Base-by-base conservation (phyloP, 2,113 vertebrate genomes). In the Corythoichthys intestinalis region DNA sequence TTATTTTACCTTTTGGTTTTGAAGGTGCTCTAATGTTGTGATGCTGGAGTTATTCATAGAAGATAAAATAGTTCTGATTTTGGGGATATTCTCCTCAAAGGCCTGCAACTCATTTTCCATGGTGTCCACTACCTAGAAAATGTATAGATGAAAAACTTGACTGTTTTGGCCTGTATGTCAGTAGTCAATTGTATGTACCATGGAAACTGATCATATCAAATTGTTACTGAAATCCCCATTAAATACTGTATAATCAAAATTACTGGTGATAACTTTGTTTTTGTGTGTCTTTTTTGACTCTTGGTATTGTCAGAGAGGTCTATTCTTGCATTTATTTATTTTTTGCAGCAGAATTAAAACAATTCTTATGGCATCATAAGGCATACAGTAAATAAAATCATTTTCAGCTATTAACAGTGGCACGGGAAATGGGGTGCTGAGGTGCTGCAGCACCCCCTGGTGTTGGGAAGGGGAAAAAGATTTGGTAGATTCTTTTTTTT, bases 41-140 rank as follows among this genome's bases (percentile, higher is more conserved):
- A 94, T 89, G 50, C 92, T 86, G 62, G 92, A 72, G 41, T 93
- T 81, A 59, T 96, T 93, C 77, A 93, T 81, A 37, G 94, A 93
- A 60, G 93, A 93, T 58, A 98, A 81, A 76, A 97, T 94, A 0
- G 85, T 81, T 87, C 85, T 92, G 80, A 98, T 96, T 88, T 95
- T 94, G 1, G 81, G 82, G 66, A 94, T 44, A 11, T 93, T 94
- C 69, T 93, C 96, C 79, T 97, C 96, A 77, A 96, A 91, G 0
- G 67, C 79, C 79, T 94, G 96, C 11, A 98, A 79, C 60, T 97
- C 96, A 4, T 80, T 77, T 90, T 98, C 96, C 54, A 96, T 90
- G 39, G 88, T 89, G 73, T 93, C 92, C 80, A 96, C 77, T 73
- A 94, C 92, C 97, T 99, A 84, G 38, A 74, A 49, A 60, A 0